A percentile compares a stretch with the other conserved stretches of the same genome.
Conservation (phyloP, 2,888 invertebrate genomes). For the Caenorhabditis sp. region DNA sequence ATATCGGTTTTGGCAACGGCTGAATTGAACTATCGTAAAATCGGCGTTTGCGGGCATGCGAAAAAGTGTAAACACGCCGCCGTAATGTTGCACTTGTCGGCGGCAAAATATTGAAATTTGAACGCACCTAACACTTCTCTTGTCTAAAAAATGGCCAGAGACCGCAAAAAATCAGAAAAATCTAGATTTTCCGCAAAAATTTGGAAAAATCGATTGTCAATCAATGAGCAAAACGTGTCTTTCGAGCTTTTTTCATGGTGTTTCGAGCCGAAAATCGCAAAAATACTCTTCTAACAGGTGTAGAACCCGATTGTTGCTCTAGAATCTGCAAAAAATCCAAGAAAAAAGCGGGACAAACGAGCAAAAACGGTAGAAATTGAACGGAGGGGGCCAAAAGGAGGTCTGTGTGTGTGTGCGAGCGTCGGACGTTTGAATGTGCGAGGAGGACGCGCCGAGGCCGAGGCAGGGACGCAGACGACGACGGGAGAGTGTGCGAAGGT, state of each 20-base stretch:
- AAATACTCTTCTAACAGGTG: neutral
- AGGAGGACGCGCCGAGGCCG: neutral
- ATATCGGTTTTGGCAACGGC: no score
- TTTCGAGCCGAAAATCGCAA: neutral
- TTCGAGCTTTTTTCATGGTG: neutral
- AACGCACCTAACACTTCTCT: no score
- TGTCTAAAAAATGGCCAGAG: neutral
- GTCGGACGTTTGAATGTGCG: slow-evolving; percentile 1
- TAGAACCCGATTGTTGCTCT: neutral
- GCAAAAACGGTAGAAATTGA: neutral
- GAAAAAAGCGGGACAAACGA: neutral
- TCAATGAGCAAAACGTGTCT: neutral
- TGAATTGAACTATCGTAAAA: no score
- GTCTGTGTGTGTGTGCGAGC: neutral
- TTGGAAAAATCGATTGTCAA: neutral
- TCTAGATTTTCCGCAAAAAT: neutral
- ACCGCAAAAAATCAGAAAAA: neutral
- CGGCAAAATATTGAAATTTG: no score
- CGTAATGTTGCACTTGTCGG: no score
- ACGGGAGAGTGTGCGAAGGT: neutral
- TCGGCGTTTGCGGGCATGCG: no score
- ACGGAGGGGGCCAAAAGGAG: neutral
- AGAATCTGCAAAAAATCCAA: neutral
- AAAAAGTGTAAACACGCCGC: no score
- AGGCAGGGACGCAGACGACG: slow-evolving; percentile 14